Base-by-base conservation (phyloP, 2,888 invertebrate genomes). In the Isoperla grammatica region DNA sequence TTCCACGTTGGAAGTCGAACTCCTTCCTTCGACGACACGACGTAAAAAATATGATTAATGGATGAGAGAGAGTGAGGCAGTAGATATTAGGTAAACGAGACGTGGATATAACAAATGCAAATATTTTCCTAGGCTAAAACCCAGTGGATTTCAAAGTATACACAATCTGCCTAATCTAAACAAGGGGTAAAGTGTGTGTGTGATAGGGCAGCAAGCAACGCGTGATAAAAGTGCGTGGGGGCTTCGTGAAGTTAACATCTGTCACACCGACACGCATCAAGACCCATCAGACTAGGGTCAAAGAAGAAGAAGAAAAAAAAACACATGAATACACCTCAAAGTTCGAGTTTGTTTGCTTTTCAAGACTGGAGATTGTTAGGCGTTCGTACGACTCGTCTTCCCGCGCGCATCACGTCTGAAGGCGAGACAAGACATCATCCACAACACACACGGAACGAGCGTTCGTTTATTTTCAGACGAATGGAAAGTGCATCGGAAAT, bases 1-100 rank as follows among this genome's bases (percentile, higher is more conserved):
- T 29, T 4, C 29, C 8, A 4, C 4, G 29, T 29, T 29, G 29
- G 29, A 6, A 29, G 29, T 29, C 29, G 22, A 46, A n/a, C 20
- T 46, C 20, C 46, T 46, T 46, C n/a, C n/a, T 20, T n/a, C n/a
- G 46, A 6, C 20, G 46, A n/a, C 46, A 22, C n/a, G 46, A 6
- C 20, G 46, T 19, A 46, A 46, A 23, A 49, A 22, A 49, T 12
- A 49, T 49, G 49, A 49, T 49, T 49, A 49, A 49, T 49, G 49
- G 19, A 22, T 46, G 46, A 22, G 46, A 45, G 22, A 22, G 46
- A 46, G 46, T n/a, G 46, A 20, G 46, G 17, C 46, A 49, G 29
- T 8, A n/a, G 29, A 12, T 29, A 29, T 3, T 8, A 13, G 15
- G 35, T 49, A 49, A 49, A 49, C 49, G 49, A 49, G 23, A 49